These are phyloP conservation scores for Gymnorhina tibicen DNA, from an alignment of 2,113 vertebrate species.

Conservation along the genomic window DNA sequence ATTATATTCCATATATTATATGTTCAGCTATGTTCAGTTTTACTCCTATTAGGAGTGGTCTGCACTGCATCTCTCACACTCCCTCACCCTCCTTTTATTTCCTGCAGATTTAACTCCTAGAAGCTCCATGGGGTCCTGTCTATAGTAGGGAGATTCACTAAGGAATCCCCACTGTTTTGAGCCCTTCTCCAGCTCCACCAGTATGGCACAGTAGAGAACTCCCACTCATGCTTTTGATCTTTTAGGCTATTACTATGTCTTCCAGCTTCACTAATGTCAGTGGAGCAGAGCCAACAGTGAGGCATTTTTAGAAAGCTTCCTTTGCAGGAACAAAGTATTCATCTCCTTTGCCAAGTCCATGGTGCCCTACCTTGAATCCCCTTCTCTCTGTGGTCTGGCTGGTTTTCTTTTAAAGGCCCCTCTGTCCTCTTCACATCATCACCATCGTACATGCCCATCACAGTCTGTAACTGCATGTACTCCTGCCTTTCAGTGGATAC, in stretches of 20 bases:
- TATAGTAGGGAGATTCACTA: neutral
- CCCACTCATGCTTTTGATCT: neutral
- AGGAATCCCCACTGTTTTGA: slow-evolving; percentile 21
- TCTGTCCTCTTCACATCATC: neutral
- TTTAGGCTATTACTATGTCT: neutral
- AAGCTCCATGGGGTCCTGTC: neutral
- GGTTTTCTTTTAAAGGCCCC: neutral
- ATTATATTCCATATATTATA: neutral
- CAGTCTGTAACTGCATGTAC: accelerated
- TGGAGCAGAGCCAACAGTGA: slow-evolving; percentile 2
- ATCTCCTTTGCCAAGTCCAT: neutral
- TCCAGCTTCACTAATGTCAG: neutral
- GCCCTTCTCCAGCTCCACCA: neutral
- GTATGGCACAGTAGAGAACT: neutral
- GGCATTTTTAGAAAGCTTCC: slow-evolving; percentile 29
- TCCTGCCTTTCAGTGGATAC: neutral
- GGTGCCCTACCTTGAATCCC: slow-evolving; percentile 15
- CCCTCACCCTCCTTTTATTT: slow-evolving; percentile 14
- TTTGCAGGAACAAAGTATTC: neutral
- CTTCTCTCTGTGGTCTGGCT: neutral
- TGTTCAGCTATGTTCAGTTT: slow-evolving; percentile 10
- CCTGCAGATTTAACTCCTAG: slow-evolving; percentile 24
- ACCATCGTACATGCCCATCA: neutral
- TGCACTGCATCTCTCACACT: slow-evolving; percentile 9
- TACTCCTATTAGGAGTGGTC: slow-evolving; percentile 18